A percentile compares a stretch with the other conserved stretches of the same genome.
phyloP scores from a whole-genome alignment of 2,888 invertebrate genomes.

The Morpho achilles region DNA sequence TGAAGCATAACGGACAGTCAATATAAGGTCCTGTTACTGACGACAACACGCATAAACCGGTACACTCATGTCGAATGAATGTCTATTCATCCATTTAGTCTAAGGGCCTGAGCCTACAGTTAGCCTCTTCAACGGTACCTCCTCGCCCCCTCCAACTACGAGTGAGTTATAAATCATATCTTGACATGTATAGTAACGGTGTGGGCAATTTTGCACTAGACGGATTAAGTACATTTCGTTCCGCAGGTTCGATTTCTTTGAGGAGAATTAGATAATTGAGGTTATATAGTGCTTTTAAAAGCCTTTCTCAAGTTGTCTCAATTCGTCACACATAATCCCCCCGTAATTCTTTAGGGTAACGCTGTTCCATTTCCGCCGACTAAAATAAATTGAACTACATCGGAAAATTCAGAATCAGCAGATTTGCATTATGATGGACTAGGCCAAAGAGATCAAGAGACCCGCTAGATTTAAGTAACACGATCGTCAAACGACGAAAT shows the following conservation, averaged over 20 bases:
- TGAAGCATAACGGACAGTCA: too few relatives aligned
- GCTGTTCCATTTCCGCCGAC: too few relatives aligned
- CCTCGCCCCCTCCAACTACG: constrained; percentile 20
- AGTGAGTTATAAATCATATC: constrained; percentile 40
- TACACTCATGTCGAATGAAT: constrained; percentile 5
- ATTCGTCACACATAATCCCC: too few relatives aligned
- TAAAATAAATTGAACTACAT: too few relatives aligned
- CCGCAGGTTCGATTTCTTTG: constrained; percentile 28
- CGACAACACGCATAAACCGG: neutral
- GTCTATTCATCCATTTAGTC: neutral
- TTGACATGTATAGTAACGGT: constrained; percentile 34
- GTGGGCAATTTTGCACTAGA: constrained; percentile 22
- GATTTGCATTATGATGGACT: too few relatives aligned
- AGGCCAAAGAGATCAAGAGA: too few relatives aligned
- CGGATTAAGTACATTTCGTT: constrained; percentile 23
- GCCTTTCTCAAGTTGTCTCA: too few relatives aligned
- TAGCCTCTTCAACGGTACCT: constrained; percentile 18
- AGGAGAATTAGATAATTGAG: constrained; percentile 24
- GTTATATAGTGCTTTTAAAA: neutral
- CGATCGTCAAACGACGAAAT: too few relatives aligned
- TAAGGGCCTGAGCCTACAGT: constrained; percentile 13
- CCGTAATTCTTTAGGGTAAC: too few relatives aligned
- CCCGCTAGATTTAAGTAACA: too few relatives aligned
- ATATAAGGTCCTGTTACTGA: neutral
- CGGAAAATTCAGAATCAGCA: too few relatives aligned